phyloP scores from a whole-genome alignment of 2,888 invertebrate genomes.

The Dorcus hopei region DNA sequence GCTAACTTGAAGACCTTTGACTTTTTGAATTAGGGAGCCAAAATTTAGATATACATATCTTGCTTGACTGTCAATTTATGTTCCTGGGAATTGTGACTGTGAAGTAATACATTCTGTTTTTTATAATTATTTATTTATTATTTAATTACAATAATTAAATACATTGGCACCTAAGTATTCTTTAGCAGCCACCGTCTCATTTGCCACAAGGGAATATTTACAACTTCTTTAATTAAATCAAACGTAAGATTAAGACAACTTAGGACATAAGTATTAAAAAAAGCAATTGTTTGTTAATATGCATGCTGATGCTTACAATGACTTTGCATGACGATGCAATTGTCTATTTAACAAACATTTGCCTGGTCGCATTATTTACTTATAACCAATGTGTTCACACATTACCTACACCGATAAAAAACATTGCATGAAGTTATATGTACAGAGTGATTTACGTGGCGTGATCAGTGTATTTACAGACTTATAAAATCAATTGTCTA shows the following conservation, averaged over 20 bases:
- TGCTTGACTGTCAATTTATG: too few species aligned
- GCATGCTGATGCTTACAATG: too few species aligned
- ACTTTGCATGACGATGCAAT: too few species aligned
- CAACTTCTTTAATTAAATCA: conserved; percentile 5
- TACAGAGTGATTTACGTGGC: neutral
- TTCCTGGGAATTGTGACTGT: too few species aligned
- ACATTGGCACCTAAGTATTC: conserved; percentile 29
- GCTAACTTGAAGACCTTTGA: too few species aligned
- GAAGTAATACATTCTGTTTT: too few species aligned
- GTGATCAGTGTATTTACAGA: conserved; percentile 1
- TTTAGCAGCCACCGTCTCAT: conserved; percentile 32
- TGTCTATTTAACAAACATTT: conserved; percentile 2
- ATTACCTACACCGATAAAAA: neutral
- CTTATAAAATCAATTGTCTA: neutral
- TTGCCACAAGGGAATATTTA: conserved; percentile 21
- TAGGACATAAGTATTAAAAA: neutral
- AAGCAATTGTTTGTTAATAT: too few species aligned
- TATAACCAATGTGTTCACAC: conserved; percentile 1
- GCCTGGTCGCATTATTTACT: neutral
- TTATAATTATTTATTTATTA: too few species aligned
- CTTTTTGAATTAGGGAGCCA: too few species aligned
- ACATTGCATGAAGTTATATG: conserved; percentile 6
- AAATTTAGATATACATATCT: too few species aligned
- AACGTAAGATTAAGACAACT: conserved; percentile 1
- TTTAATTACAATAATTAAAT: conserved; percentile 34